Evolutionary conservation across 2,888 invertebrate genomes (phyloP).

Genomic region (Zeuzera pyrina): DNA sequence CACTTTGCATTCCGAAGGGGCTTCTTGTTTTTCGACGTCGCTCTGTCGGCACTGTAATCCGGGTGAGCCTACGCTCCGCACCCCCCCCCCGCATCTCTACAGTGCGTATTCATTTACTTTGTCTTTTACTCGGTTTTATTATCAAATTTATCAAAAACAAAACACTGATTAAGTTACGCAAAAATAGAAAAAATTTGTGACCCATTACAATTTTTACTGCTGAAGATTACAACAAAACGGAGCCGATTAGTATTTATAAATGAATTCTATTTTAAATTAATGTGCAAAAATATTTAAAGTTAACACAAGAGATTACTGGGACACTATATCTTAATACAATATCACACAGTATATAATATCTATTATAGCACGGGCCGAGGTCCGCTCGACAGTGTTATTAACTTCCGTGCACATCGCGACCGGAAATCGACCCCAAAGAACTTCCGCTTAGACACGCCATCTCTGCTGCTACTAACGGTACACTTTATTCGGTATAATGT

Average conservation of each 20-base stretch:
- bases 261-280: no score
- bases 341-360: no score
- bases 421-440: constrained; percentile 44
- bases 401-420: constrained; percentile 37
- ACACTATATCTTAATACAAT: no score
- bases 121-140: not conserved
- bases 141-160: no score
- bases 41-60: constrained; percentile 47
- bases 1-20: constrained; percentile 68
- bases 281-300: no score
- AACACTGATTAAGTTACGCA: no score
- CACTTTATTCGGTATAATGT: not conserved
- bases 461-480: not conserved
- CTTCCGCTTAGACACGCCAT: constrained; percentile 11
- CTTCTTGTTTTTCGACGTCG: constrained; percentile 55
- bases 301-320: no score
- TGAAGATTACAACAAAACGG: no score
- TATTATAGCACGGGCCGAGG: no score
- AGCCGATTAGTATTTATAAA: no score
- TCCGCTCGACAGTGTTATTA: constrained; percentile 44
- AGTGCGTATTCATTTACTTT: not conserved
- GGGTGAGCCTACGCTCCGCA: constrained; percentile 41
- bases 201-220: no score
- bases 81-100: constrained; percentile 17
- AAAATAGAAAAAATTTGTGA: no score